phyloP scores from a whole-genome alignment of 2,113 vertebrate species.

The Anhinga anhinga region DNA sequence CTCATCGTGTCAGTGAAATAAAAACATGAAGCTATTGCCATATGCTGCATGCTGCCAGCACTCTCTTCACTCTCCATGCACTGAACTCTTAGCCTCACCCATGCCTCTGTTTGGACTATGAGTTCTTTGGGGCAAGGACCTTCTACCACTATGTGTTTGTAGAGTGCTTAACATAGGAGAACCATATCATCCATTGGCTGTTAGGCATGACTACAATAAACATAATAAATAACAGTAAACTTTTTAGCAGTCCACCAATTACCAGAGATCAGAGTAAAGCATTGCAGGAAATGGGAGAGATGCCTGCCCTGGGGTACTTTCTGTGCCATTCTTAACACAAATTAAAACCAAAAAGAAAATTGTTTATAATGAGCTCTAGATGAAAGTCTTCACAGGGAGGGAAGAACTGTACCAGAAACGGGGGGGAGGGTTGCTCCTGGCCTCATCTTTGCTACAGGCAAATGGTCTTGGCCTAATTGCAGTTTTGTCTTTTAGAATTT shows the following conservation, averaged over 20 bases:
- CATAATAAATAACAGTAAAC: conserved; percentile 44
- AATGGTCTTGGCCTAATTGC: conserved; percentile 5
- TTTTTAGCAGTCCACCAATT: conserved; percentile 19
- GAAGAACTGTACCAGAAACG: background rate
- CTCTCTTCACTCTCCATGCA: background rate
- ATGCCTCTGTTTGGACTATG: background rate
- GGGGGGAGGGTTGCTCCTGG: background rate
- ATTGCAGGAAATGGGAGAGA: conserved; percentile 29
- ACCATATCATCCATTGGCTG: background rate
- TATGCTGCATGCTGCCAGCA: background rate
- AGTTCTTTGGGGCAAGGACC: background rate
- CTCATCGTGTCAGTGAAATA: background rate
- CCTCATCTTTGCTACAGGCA: background rate
- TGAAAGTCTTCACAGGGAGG: background rate
- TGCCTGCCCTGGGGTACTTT: conserved; percentile 6
- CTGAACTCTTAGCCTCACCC: background rate
- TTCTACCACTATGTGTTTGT: background rate
- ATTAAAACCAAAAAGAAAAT: conserved; percentile 43
- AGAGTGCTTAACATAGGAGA: background rate
- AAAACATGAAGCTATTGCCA: background rate
- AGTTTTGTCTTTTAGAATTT: background rate
- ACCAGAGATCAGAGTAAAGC: conserved; percentile 44
- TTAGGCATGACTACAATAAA: conserved; percentile 15
- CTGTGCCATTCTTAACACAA: conserved; percentile 27
- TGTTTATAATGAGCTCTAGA: conserved; percentile 35